These are phyloP conservation scores for Oithona nana DNA, from an alignment of 2,888 invertebrate species.

Conservation along the genomic window DNA sequence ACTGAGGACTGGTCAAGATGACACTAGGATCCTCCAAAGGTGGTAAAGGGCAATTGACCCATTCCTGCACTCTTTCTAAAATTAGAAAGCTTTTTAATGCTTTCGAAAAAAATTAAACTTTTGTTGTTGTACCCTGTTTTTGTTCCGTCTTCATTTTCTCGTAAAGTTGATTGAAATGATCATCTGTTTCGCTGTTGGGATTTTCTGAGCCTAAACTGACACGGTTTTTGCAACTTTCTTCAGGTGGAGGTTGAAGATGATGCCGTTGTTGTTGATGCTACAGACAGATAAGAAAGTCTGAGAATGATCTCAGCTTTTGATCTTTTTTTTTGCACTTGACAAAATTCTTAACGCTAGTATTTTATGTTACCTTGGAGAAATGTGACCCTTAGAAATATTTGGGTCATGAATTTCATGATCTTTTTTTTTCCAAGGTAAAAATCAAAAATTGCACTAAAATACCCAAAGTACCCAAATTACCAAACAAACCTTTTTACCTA, in stretches of 20 bases:
- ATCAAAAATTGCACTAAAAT: too few species aligned
- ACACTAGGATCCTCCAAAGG: not conserved
- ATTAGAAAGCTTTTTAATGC: not conserved
- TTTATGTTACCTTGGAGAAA: too few species aligned
- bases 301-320: not conserved
- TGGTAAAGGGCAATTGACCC: not conserved
- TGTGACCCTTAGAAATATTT: too few species aligned
- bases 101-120: not conserved
- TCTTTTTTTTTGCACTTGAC: not conserved
- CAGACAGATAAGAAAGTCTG: too few species aligned
- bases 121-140: not conserved
- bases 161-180: not conserved
- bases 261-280: too few species aligned
- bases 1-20: not conserved
- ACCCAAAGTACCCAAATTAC: too few species aligned
- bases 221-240: too few species aligned
- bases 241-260: too few species aligned
- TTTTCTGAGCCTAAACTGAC: too few species aligned
- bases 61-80: not conserved
- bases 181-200: not conserved
- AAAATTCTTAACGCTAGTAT: not conserved
- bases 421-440: too few species aligned
- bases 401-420: too few species aligned
- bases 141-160: not conserved
- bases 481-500: too few species aligned